phyloP scores from a whole-genome alignment of 1,140 invertebrate species.

The Gryllus bimaculatus region DNA sequence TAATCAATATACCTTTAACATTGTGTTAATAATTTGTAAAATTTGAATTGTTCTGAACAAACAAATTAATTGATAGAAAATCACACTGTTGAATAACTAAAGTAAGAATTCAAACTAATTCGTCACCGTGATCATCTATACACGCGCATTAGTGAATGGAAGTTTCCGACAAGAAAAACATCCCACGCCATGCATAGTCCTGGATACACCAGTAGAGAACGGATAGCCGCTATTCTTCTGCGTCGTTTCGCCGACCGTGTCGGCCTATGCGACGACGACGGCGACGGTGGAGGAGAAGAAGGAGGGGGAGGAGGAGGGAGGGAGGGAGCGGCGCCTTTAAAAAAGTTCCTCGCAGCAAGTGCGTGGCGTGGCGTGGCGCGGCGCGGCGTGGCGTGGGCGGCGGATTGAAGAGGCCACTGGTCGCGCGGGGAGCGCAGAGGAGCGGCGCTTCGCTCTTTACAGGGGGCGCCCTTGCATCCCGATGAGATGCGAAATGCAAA shows the following conservation, averaged over 20 bases:
- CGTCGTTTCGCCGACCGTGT: too few species aligned
- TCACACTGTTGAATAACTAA: background rate
- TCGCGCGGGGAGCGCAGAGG: background rate
- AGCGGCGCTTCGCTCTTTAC: background rate
- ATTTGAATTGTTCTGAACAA: background rate
- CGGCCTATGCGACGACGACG: too few species aligned
- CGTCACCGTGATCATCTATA: background rate
- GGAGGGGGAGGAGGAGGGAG: too few species aligned
- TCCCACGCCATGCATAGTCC: background rate
- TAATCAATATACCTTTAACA: too few species aligned
- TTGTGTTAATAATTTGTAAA: background rate
- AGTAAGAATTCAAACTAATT: background rate
- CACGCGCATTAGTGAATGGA: background rate
- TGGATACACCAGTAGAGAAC: too few species aligned
- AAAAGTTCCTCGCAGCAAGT: background rate
- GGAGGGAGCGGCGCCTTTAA: background rate
- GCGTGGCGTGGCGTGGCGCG: background rate
- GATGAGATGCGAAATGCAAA: conserved; percentile 4
- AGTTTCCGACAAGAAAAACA: background rate
- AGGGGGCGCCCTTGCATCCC: background rate
- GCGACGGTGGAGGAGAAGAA: too few species aligned
- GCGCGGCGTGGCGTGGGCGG: background rate
- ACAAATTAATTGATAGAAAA: background rate
- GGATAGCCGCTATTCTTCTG: too few species aligned
- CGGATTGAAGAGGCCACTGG: background rate